phyloP scores from a whole-genome alignment of 1,140 invertebrate species.

The Panagrolaimus sp. region DNA sequence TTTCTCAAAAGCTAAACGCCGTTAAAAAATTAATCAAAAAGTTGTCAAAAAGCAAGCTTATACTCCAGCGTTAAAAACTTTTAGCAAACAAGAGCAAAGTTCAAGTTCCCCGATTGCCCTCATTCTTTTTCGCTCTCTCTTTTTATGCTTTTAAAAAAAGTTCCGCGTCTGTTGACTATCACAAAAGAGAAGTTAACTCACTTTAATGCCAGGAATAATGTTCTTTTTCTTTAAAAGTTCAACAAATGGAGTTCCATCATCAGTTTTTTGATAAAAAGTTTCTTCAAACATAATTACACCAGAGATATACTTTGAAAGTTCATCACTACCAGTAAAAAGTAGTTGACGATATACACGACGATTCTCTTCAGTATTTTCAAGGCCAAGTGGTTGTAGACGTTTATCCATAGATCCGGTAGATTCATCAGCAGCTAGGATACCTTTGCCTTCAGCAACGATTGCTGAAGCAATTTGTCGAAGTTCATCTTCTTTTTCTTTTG shows the following conservation, averaged over 20 bases:
- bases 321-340: slow-evolving; percentile 46
- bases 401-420: slow-evolving; percentile 64
- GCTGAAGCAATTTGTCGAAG: slow-evolving; percentile 74
- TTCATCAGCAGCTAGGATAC: slow-evolving; percentile 66
- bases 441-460: slow-evolving; percentile 84
- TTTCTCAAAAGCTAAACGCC: no score
- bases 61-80: no score
- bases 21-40: no score
- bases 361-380: slow-evolving; percentile 63
- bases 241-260: slow-evolving; percentile 49
- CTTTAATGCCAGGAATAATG: slow-evolving; percentile 44
- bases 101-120: no score
- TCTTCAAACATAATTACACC: slow-evolving; percentile 57
- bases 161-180: no score
- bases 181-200: no score
- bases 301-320: slow-evolving; percentile 44
- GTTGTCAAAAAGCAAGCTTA: no score
- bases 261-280: slow-evolving; percentile 48
- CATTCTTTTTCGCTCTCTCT: no score
- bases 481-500: slow-evolving; percentile 76
- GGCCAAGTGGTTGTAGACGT: slow-evolving; percentile 59
- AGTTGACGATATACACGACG: slow-evolving; percentile 52
- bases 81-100: no score
- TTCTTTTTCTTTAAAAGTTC: slow-evolving; percentile 50
- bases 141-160: no score